These are phyloP conservation scores for Alexandromys fortis DNA, from an alignment of 2,113 vertebrate genomes.

Conservation along the genomic window DNA sequence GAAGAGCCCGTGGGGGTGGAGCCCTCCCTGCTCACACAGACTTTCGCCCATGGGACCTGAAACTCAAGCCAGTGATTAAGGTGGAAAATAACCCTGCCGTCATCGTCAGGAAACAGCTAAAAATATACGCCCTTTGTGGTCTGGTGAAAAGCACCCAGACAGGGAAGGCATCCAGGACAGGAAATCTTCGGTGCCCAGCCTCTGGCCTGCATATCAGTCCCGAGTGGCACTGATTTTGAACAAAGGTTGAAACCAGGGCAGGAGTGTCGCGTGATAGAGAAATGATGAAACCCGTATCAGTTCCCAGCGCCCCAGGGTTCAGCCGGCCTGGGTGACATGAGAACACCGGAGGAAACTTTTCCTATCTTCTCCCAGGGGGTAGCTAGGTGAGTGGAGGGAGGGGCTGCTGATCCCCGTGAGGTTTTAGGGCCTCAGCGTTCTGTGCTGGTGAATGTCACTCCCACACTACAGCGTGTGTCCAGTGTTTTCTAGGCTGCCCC, in stretches of 20 bases:
- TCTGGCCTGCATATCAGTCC: too few species aligned
- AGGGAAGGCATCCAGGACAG: background rate
- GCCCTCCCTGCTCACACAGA: background rate
- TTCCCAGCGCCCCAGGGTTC: accelerated
- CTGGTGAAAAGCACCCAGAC: background rate
- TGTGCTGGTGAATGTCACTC: background rate
- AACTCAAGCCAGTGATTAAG: conserved; percentile 43
- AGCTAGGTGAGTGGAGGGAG: background rate
- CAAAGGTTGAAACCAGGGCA: background rate
- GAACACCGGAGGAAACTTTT: background rate
- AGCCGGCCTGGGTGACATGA: background rate
- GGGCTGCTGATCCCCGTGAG: accelerated
- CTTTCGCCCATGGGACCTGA: conserved; percentile 69
- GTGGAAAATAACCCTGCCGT: conserved; percentile 77
- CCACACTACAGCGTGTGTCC: background rate
- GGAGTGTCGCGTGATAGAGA: background rate
- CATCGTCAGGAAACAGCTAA: conserved; percentile 65
- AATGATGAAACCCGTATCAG: background rate
- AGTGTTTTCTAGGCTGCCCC: too few species aligned
- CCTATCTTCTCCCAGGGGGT: background rate
- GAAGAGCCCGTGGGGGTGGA: conserved; percentile 66
- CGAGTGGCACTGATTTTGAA: background rate
- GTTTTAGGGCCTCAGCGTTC: background rate
- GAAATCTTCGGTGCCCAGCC: background rate
- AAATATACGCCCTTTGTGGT: conserved; percentile 63